phyloP scores from a whole-genome alignment of 2,113 vertebrate genomes.

The Apistogramma diplotaenia region DNA sequence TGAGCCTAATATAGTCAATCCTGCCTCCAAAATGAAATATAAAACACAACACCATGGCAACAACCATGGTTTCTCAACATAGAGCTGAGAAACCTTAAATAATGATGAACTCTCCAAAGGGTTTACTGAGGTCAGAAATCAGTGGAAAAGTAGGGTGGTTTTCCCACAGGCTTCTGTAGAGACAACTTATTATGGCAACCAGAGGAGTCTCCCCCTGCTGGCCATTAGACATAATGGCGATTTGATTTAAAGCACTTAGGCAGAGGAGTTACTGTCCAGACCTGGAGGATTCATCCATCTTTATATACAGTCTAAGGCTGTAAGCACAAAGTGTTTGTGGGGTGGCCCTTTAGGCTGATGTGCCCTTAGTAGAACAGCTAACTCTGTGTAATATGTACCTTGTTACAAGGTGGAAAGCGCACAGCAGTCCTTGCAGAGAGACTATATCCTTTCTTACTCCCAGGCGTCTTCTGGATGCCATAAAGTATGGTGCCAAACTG shows the following conservation, averaged over 20 bases:
- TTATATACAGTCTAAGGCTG: neutral
- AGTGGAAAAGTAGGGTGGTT: neutral
- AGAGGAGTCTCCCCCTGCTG: neutral
- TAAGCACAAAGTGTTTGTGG: neutral
- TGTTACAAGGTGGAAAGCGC: slow-evolving; percentile 61
- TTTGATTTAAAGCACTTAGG: neutral
- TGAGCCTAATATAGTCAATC: neutral
- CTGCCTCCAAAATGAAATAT: no score
- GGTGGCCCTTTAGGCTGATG: neutral
- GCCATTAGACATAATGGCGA: neutral
- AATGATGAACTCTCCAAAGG: fast-evolving
- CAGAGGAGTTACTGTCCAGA: neutral
- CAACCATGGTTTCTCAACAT: no score
- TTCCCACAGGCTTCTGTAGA: neutral
- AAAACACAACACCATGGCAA: no score
- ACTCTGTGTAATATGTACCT: neutral
- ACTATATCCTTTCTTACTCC: slow-evolving; percentile 81
- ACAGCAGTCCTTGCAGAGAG: slow-evolving; percentile 80
- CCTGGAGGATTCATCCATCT: no score
- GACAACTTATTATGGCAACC: neutral
- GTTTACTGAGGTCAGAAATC: neutral
- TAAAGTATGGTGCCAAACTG: slow-evolving; percentile 73
- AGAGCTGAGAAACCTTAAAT: neutral
- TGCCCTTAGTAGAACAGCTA: neutral
- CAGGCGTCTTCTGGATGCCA: slow-evolving; percentile 67